Evolutionary conservation across 1,140 invertebrate genomes (phyloP).

Genomic region (Propsilocerus akamusi): DNA sequence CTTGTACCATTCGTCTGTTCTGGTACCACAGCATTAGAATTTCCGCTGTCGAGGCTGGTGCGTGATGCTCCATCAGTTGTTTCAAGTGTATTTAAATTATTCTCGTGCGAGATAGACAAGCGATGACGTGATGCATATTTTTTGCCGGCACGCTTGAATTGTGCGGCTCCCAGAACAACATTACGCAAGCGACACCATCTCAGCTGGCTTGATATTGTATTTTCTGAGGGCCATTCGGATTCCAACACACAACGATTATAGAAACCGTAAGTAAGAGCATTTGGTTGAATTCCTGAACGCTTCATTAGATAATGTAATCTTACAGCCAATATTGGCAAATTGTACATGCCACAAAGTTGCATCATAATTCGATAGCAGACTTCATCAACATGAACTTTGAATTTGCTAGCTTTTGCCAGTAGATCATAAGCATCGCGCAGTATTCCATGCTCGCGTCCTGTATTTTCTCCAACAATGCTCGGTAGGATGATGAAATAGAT

Average conservation of each 20-base stretch:
- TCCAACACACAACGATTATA: conserved; percentile 69
- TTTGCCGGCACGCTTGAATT: conserved; percentile 57
- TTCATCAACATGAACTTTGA: conserved; percentile 77
- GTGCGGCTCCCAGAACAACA: conserved; percentile 76
- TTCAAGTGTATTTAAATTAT: conserved; percentile 27
- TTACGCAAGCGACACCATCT: conserved; percentile 90
- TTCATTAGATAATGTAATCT: conserved; percentile 93
- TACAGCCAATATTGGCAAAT: conserved; percentile 84
- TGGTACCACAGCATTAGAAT: conserved; percentile 15
- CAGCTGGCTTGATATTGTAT: conserved; percentile 56
- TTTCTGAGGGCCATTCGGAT: conserved; percentile 82
- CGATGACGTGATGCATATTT: conserved; percentile 29
- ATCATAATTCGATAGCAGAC: conserved; percentile 96
- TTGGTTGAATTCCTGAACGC: conserved; percentile 80
- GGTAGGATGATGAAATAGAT: conserved; percentile 96
- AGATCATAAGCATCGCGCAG: conserved; percentile 73
- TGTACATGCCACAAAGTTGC: conserved; percentile 92
- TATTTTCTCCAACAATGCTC: conserved; percentile 38
- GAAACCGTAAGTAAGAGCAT: conserved; percentile 92
- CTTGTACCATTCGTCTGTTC: conserved; percentile 8
- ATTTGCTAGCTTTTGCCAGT: conserved; percentile 64
- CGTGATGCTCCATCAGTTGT: conserved; percentile 28
- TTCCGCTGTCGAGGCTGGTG: conserved; percentile 28
- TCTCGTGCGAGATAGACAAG: conserved; percentile 18
- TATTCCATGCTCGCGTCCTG: conserved; percentile 52